Evolutionary conservation across 2,113 vertebrate genomes (phyloP), one percentile per base, ranked within the genome.

Genomic region (Phoenicopterus ruber): DNA sequence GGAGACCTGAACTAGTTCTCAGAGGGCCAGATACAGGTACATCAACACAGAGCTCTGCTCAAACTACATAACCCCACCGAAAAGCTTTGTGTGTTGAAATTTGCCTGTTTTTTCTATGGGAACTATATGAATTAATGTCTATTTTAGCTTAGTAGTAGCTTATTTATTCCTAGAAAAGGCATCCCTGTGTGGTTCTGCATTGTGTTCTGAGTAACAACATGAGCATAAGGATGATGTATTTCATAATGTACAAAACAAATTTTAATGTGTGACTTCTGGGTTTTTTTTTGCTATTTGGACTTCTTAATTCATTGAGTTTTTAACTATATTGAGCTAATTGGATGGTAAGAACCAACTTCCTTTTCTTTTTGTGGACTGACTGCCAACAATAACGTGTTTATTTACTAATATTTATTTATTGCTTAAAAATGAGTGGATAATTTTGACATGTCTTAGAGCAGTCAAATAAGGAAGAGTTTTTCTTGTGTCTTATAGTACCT

Each of bases 331-430:
- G 28, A 94, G 59, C 42, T 49, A 77, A 47, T 6, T 71, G 81
- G 69, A 65, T 40, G 83, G 12, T 67, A 88, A 95, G 47, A 82
- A 55, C 7, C 24, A 67, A 6, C 34, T 96, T 94, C 28, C 3
- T 95, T 76, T 59, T 49, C 32, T 44, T 78, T 62, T 67, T 49
- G 20, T 63, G 74, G 73, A 82, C 58, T 29, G 10, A 31, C 58
- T 85, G 55, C 55, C 86, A 82, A 61, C 10, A 86, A 29, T 13
- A 82, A 38, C 24, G 31, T 21, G 6, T 46, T 88, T 94, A 50
- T 96, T 93, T 95, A 85, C 70, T 82, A 36, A 59, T 59, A 55
- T 91, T 86, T 87, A 73, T 80, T 86, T 86, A 21, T 74, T 59
- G 42, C 42, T 81, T 90, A 32, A 71, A 90, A 88, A 69, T 8